phyloP scores from a whole-genome alignment of 37 sponge, comb jelly and placozoan genomes.

The Cladorhizidae sp. region DNA sequence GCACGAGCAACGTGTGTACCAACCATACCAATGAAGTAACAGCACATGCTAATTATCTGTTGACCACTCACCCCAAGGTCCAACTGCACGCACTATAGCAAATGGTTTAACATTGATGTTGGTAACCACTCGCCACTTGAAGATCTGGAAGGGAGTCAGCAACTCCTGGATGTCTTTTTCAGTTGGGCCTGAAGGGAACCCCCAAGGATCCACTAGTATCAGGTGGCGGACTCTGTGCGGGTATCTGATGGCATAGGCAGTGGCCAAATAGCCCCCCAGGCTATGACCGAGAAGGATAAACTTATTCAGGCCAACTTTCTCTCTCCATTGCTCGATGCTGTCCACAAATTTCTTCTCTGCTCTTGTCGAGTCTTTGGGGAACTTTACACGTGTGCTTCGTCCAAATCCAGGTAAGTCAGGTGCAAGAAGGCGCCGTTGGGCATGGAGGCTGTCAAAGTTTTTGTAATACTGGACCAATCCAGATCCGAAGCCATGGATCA shows the following conservation, averaged over 20 bases:
- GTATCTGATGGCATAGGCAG: constrained; percentile 57
- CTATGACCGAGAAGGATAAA: constrained; percentile 89
- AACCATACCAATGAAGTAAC: too few relatives aligned
- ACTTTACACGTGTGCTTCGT: constrained; percentile 53
- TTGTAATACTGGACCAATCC: constrained; percentile 74
- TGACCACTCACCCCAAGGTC: constrained; percentile 69
- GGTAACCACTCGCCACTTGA: background rate
- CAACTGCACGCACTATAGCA: constrained; percentile 66
- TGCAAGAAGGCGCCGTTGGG: constrained; percentile 30
- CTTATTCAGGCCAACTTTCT: constrained; percentile 57
- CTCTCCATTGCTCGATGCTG: constrained; percentile 76
- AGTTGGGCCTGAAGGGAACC: constrained; percentile 23
- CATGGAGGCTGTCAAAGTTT: constrained; percentile 55
- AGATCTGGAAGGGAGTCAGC: background rate
- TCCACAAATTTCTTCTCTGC: constrained; percentile 57
- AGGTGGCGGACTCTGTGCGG: constrained; percentile 69
- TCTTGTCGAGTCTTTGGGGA: constrained; percentile 24
- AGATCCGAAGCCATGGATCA: constrained; percentile 87
- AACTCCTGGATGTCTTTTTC: background rate
- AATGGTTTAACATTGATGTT: constrained; percentile 59
- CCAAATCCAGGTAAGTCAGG: constrained; percentile 71
- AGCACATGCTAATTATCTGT: too few relatives aligned
- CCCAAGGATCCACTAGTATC: constrained; percentile 90
- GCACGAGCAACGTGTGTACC: too few relatives aligned
- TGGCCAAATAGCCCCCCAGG: constrained; percentile 78